These are phyloP conservation scores for Callaeas wilsoni DNA, from an alignment of 2,113 vertebrate species.

Conservation along the genomic window DNA sequence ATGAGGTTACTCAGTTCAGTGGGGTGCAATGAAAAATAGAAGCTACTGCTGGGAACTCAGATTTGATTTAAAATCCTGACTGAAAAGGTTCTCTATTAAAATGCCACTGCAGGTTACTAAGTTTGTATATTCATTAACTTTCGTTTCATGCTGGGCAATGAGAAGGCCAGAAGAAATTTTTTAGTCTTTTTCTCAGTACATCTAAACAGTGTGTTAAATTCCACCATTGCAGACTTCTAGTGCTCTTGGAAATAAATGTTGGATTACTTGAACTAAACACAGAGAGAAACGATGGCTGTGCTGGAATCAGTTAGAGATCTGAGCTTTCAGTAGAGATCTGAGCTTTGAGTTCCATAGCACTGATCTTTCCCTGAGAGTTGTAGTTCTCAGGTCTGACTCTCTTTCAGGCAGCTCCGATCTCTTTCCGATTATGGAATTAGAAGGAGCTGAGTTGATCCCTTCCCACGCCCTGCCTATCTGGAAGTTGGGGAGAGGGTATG, in stretches of 20 bases:
- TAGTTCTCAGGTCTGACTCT: not conserved
- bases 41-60: slow-evolving; percentile 24
- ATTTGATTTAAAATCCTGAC: slow-evolving; percentile 23
- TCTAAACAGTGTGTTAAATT: not conserved
- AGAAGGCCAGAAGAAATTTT: not conserved
- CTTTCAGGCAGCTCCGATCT: not conserved
- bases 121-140: not conserved
- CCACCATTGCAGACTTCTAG: not conserved
- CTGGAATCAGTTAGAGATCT: not conserved
- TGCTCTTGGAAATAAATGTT: not conserved
- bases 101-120: not conserved
- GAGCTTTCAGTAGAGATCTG: not conserved
- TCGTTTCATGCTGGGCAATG: not conserved
- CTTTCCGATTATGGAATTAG: not conserved
- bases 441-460: not conserved
- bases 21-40: slow-evolving; percentile 9
- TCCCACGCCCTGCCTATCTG: not conserved
- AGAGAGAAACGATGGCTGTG: not conserved
- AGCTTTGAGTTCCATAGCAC: not conserved
- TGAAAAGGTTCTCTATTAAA: slow-evolving; percentile 18
- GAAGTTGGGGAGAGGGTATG: not conserved
- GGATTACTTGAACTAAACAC: not conserved
- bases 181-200: not conserved
- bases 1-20: slow-evolving; percentile 41
- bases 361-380: not conserved